phyloP scores from a whole-genome alignment of 2,797 vertebrate species.

The Tachyglossus aculeatus region DNA sequence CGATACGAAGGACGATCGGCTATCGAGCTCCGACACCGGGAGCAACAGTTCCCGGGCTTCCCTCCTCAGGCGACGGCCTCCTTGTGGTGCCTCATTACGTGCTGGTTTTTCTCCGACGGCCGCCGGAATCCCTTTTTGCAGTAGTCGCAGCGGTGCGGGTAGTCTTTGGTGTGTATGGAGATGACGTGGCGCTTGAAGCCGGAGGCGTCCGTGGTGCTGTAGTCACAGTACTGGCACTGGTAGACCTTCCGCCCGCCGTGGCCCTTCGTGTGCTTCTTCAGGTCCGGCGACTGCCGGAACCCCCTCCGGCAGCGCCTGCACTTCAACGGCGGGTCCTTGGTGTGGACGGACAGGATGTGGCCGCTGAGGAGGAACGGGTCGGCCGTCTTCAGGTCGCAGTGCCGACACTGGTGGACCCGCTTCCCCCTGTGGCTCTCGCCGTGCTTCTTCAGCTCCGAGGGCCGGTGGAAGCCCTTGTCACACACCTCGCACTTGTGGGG shows the following conservation, averaged over 20 bases:
- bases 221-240: slow-evolving; percentile 98
- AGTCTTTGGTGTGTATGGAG: slow-evolving; percentile 98
- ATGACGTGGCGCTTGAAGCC: slow-evolving; percentile 98
- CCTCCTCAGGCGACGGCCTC: slow-evolving; percentile 81
- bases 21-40: slow-evolving; percentile 80
- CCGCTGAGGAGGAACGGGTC: slow-evolving; percentile 96
- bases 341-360: slow-evolving; percentile 96
- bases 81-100: slow-evolving; percentile 98
- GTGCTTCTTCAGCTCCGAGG: slow-evolving; percentile 91
- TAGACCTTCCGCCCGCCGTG: slow-evolving; percentile 97
- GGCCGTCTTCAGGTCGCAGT: slow-evolving; percentile 96
- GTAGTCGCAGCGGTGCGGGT: slow-evolving; percentile 95
- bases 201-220: slow-evolving; percentile 96
- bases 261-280: slow-evolving; percentile 99
- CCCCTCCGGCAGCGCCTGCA: slow-evolving; percentile 93
- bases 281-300: slow-evolving; percentile 91
- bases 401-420: slow-evolving; percentile 95
- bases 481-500: slow-evolving; percentile 89
- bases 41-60: slow-evolving; percentile 79
- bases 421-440: slow-evolving; percentile 90
- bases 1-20: slow-evolving; percentile 79
- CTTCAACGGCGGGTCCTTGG: slow-evolving; percentile 90
- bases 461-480: slow-evolving; percentile 89
- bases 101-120: slow-evolving; percentile 97
- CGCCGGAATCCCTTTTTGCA: slow-evolving; percentile 96